phyloP scores from a whole-genome alignment of 2,113 vertebrate genomes.

The Dryoscopus gambensis region DNA sequence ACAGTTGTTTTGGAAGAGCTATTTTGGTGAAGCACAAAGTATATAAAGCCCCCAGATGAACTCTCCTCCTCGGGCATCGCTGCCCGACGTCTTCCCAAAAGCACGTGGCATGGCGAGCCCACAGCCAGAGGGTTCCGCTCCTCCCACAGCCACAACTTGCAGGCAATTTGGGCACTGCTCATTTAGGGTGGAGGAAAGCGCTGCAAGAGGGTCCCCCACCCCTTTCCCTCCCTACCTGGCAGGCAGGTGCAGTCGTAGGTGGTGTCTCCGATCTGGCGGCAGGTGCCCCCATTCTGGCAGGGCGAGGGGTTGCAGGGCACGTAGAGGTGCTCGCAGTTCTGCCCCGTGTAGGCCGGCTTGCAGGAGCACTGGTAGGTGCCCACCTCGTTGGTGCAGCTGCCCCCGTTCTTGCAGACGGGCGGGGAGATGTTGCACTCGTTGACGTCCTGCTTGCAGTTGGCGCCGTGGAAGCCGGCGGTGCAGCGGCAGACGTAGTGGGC shows the following conservation, averaged over 20 bases:
- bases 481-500: slow-evolving; percentile 84
- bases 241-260: slow-evolving; percentile 92
- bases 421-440: slow-evolving; percentile 83
- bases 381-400: slow-evolving; percentile 83
- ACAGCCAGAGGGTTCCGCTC: background rate
- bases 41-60: slow-evolving; percentile 17
- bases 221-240: slow-evolving; percentile 77
- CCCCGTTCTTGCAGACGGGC: slow-evolving; percentile 79
- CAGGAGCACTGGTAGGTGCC: slow-evolving; percentile 88
- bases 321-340: slow-evolving; percentile 86
- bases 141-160: rapidly evolving
- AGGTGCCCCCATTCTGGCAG: slow-evolving; percentile 93
- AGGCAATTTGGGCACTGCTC: background rate
- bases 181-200: rapidly evolving
- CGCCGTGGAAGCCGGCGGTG: slow-evolving; percentile 81
- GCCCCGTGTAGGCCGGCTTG: slow-evolving; percentile 79
- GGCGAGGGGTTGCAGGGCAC: slow-evolving; percentile 94
- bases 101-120: rapidly evolving
- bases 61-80: background rate
- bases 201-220: background rate
- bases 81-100: background rate
- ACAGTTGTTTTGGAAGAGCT: slow-evolving; percentile 2
- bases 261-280: slow-evolving; percentile 88
- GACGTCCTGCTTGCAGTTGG: slow-evolving; percentile 88
- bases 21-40: background rate